Evolutionary conservation across 2,888 invertebrate species (phyloP), one percentile per base, ranked within the genome.

Genomic region (Timema podura): DNA sequence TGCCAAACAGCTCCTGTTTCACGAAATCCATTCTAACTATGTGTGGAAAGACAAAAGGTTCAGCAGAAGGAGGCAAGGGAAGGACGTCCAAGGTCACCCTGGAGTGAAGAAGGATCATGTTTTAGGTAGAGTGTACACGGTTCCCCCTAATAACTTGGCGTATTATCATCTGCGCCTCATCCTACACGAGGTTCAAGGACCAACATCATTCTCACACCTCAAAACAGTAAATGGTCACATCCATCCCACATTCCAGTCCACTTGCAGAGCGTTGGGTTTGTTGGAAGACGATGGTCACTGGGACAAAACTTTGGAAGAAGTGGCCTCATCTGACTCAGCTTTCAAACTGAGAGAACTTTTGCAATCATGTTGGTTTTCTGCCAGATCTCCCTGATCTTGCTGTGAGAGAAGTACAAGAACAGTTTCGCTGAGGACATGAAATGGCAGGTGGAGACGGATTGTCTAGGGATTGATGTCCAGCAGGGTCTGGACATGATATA

Each of bases 281-380:
- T 72, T 81, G 44, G 78, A 80, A 74, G 75, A 80, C 71, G 79
- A 80, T 71, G 68, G 67, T 47, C 77, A 79, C 64, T 80, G 79
- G 79, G 70, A 77, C 69, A 68, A 57, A 49, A 75, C 76, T 64
- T 69, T 79, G 68, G 73, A 75, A 30, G 30, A 30, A 30, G 30
- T 30, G 30, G 30, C 3, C 30, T 30, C 3, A 30, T 30, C 30
- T 30, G 30, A 30, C 30, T 30, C 30, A 2, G 30, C 30, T 30
- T 30, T 30, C 30, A 30, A 30, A 30, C 30, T 30, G 30, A 30
- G 30, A 30, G 30, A 30, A 30, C 30, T 30, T 30, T 30, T 30
- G 30, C 30, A 30, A 30, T 30, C 30, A 30, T 30, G 30, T 30
- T 30, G 30, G 30, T 30, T 30, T 30, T 30, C 30, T 30, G 30